Percentiles rank a stretch among this genome's conserved stretches.
phyloP scores from a whole-genome alignment of 2,888 invertebrate genomes.

The Globia sparganii region DNA sequence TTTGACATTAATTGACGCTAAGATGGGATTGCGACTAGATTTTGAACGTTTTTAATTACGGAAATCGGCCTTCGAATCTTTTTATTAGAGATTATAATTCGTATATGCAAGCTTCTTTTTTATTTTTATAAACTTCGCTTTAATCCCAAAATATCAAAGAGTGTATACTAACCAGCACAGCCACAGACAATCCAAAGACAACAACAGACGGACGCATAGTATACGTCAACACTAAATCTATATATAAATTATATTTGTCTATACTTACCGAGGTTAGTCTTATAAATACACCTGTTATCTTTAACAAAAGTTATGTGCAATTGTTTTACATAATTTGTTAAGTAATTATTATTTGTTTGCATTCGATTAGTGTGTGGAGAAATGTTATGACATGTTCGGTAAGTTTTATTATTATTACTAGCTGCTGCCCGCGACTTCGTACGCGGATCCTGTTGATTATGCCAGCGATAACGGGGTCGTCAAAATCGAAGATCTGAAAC shows the following conservation, averaged over 20 bases:
- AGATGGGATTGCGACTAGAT: too few species aligned
- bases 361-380: constrained; percentile 33
- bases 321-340: constrained; percentile 52
- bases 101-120: too few species aligned
- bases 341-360: constrained; percentile 17
- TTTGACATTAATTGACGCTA: too few species aligned
- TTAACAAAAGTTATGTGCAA: constrained; percentile 48
- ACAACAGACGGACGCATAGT: constrained; percentile 50
- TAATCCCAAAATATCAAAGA: neutral
- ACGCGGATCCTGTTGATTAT: too few species aligned
- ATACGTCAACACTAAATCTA: constrained; percentile 49
- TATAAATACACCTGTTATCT: constrained; percentile 63
- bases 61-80: too few species aligned
- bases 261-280: constrained; percentile 2
- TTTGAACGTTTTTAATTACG: too few species aligned
- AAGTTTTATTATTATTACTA: too few species aligned
- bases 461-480: too few species aligned
- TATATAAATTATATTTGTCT: constrained; percentile 48
- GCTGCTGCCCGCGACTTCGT: too few species aligned
- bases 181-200: constrained; percentile 46
- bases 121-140: neutral
- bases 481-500: too few species aligned
- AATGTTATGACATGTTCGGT: constrained; percentile 13
- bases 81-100: neutral
- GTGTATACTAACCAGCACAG: constrained; percentile 59